These are phyloP conservation scores for Caenorhabditis parvicauda DNA, from an alignment of 2,888 invertebrate species.

Conservation along the genomic window DNA sequence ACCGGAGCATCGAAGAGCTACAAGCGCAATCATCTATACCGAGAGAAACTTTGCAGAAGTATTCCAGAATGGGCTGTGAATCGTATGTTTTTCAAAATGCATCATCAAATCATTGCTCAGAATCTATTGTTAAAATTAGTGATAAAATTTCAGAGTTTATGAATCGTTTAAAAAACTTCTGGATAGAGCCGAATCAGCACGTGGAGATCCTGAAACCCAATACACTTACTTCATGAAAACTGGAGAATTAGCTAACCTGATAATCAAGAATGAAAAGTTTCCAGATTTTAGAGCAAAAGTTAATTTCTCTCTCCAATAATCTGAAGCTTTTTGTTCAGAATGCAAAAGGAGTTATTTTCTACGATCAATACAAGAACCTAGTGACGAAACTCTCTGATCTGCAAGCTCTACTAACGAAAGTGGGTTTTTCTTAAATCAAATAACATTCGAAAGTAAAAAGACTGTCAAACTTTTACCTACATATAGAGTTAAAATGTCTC, in stretches of 20 bases:
- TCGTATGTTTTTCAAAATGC: slow-evolving; percentile 5
- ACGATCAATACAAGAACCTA: not conserved
- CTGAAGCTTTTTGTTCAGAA: slow-evolving; percentile 2
- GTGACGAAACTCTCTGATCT: slow-evolving; percentile 6
- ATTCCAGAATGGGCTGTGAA: slow-evolving; percentile 5
- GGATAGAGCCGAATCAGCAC: slow-evolving; percentile 2
- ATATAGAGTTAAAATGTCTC: not conserved
- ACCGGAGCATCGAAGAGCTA: slow-evolving; percentile 8
- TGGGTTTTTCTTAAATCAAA: too few relatives aligned
- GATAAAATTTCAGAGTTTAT: slow-evolving; percentile 14
- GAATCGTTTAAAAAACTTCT: slow-evolving; percentile 11
- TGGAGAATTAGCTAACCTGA: slow-evolving; percentile 9
- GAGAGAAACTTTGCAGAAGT: slow-evolving; percentile 5
- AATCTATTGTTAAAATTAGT: not conserved
- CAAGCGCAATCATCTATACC: slow-evolving; percentile 2
- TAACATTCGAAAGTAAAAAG: too few relatives aligned
- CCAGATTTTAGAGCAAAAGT: not conserved
- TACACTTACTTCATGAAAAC: slow-evolving; percentile 11
- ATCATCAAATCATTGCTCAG: not conserved
- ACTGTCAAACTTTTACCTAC: too few relatives aligned
- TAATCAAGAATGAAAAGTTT: slow-evolving; percentile 2
- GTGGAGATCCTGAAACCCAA: slow-evolving; percentile 24
- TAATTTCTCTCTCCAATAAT: not conserved
- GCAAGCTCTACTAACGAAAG: slow-evolving; percentile 9
- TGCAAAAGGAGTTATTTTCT: slow-evolving; percentile 1